Evolutionary conservation across 2,888 invertebrate genomes (phyloP).

Genomic region (Apodemia mormo): DNA sequence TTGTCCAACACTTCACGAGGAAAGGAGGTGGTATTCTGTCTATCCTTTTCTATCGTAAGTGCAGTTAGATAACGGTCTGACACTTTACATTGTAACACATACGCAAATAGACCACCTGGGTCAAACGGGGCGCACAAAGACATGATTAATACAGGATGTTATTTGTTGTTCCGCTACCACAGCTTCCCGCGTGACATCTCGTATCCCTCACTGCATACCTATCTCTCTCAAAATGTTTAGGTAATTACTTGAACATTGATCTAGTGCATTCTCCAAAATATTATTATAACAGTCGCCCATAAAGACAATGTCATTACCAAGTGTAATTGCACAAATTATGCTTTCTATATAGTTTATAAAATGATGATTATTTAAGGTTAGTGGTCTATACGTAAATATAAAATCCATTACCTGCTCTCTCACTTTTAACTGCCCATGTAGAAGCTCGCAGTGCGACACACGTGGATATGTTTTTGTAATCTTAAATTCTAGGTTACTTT

Average conservation of each 20-base stretch:
- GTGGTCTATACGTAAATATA: too few species aligned
- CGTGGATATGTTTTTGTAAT: too few species aligned
- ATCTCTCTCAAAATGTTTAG: neutral
- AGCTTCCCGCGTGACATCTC: neutral
- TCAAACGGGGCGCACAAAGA: neutral
- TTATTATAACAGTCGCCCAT: neutral
- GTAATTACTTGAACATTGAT: neutral
- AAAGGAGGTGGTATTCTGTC: too few species aligned
- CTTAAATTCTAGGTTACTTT: too few species aligned
- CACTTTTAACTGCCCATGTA: too few species aligned
- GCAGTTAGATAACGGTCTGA: neutral
- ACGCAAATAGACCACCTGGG: neutral
- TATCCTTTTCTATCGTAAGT: neutral
- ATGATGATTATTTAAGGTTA: too few species aligned
- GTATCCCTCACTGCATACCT: neutral
- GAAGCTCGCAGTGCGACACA: too few species aligned
- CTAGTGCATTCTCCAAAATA: neutral
- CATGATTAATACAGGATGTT: neutral
- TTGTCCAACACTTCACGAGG: too few species aligned
- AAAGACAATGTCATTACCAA: too few species aligned
- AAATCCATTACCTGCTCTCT: too few species aligned
- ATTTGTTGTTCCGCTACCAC: neutral
- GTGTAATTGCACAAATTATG: too few species aligned
- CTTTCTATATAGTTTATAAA: too few species aligned
- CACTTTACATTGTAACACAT: neutral